Percentiles rank a stretch among this genome's conserved stretches.
These are phyloP conservation scores for Sanderia malayensis DNA, from an alignment of 30 jellyfish, hydroid and myxozoan species.

Conservation along the genomic window DNA sequence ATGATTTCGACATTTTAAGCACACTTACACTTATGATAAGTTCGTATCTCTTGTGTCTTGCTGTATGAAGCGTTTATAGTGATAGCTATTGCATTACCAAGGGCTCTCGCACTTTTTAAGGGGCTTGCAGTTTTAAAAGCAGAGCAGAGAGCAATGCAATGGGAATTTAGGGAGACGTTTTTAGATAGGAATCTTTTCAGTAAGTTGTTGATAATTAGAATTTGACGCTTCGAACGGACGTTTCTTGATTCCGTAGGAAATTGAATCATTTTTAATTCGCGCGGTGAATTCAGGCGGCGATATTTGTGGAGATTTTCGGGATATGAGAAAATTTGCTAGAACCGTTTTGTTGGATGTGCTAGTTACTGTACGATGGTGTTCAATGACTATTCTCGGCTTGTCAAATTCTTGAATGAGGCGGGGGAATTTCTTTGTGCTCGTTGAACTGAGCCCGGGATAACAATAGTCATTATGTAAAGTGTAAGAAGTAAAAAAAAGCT, in stretches of 20 bases:
- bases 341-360: no score
- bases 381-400: conserved; percentile 4
- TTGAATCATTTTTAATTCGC: not conserved
- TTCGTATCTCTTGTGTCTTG: no score
- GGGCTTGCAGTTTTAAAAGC: no score
- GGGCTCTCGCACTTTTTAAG: no score
- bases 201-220: not conserved
- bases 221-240: not conserved
- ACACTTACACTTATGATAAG: no score
- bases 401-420: conserved; percentile 36
- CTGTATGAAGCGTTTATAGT: no score
- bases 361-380: no score
- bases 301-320: not conserved
- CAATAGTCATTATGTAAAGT: not conserved
- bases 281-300: not conserved
- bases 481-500: not conserved
- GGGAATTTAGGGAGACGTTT: no score
- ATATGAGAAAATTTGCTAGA: not conserved
- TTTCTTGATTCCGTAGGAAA: not conserved
- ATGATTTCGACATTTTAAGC: no score
- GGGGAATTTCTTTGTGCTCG: conserved; percentile 23
- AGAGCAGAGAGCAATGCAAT: no score
- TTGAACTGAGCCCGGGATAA: not conserved
- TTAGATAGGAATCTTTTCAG: no score
- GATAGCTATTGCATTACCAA: no score